Conservation (phyloP, 2,888 invertebrate genomes). For the Meiosimyza platycephala region DNA sequence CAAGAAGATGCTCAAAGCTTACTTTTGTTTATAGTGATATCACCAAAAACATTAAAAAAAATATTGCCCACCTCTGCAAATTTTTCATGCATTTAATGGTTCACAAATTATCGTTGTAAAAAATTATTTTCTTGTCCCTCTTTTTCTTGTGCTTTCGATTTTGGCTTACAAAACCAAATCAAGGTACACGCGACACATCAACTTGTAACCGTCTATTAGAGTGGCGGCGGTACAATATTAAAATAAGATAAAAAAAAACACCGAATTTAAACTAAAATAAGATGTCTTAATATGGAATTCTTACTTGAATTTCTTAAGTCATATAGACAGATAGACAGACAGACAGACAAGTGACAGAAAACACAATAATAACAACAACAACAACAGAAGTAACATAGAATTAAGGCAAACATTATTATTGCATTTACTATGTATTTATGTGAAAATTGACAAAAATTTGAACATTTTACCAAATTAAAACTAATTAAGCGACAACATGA, state of each 20-base stretch:
- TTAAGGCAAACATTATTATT: conserved; percentile 22
- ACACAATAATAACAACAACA: conserved; percentile 6
- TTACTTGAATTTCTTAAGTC: conserved; percentile 14
- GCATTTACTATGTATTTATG: conserved; percentile 10
- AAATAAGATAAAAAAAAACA: conserved; percentile 6
- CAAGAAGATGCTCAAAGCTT: too few relatives aligned
- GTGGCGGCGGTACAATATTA: neutral
- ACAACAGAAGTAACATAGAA: neutral
- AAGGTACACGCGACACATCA: conserved; percentile 33
- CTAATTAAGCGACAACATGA: conserved; percentile 18
- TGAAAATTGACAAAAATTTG: conserved; percentile 26
- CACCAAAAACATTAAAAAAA: too few relatives aligned
- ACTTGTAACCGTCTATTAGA: conserved; percentile 34
- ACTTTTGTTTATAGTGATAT: too few relatives aligned
- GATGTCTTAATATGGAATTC: conserved; percentile 33
- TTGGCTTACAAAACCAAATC: conserved; percentile 28
- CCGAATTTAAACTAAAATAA: conserved; percentile 3
- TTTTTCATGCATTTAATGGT: neutral
- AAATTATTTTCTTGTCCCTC: neutral
- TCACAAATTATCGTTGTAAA: conserved; percentile 22
- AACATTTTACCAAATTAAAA: conserved; percentile 23
- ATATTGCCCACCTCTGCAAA: conserved; percentile 16
- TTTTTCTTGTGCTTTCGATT: conserved; percentile 15
- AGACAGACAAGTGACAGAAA: neutral
- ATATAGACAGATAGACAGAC: neutral